Base-by-base conservation (phyloP, 2,797 vertebrate species). In the Silurus lanzhouensis region DNA sequence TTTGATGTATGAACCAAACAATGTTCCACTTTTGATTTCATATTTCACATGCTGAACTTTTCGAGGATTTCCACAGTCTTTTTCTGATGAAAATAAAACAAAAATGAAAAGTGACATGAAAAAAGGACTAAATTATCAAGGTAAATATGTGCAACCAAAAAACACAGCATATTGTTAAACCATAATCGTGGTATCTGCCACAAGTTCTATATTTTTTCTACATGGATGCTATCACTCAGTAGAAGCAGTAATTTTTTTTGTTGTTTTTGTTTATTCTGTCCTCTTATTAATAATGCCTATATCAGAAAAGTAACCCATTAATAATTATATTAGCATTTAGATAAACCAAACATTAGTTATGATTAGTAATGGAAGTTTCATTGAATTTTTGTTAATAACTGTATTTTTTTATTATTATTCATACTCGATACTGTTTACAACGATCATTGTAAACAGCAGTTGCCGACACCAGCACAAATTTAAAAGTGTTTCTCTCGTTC, bases 1-100 rank as follows among this genome's bases (percentile, higher is more conserved):
- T 80, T 0, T 27, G 19, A 86, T 1, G 0, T 0, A 0, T 3
- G 7, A 90, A 27, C 93, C 92, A 89, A 93, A 92, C 75, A 93
- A 82, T 5, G 93, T 95, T 6, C 93, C 94, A 0, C 0, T 0
- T 0, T 0, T 60, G 0, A 0, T 10, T 1, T 67, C 0, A 84
- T 91, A 93, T 0, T 0, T 63, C 91, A 94, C 91, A 70, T 94
- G 31, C 0, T 44, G 64, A 52, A 55, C 9, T 25, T 46, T 0
- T 31, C 0, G 0, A 2, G 92, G 94, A 1, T 0, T 0, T 15
- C 94, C 94, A 84, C 95, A 95, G 89, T 95, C 92, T 31, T 44
- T 93, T 86, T 86, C 95, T 96, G 90, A 79, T 7, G 48, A 52
- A 52, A 6, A 52, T 52, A 1, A 52, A 87, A 89, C 6, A 22